phyloP scores from a whole-genome alignment of 64 coral and sea anemone species.

The Platygyra sinensis region DNA sequence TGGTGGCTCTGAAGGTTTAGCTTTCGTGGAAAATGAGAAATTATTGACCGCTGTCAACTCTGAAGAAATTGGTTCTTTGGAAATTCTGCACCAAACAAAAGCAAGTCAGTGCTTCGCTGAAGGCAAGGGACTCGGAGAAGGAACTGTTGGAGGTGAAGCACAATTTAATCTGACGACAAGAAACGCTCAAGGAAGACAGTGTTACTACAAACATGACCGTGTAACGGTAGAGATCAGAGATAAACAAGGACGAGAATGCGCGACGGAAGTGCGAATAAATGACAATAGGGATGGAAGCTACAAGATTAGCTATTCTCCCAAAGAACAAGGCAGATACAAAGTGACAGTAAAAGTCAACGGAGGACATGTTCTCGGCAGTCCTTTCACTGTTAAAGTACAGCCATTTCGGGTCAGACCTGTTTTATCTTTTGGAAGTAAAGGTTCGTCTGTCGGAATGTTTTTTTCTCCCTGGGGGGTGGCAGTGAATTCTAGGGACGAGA shows the following conservation, averaged over 20 bases:
- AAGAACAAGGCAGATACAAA: background rate
- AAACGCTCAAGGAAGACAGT: background rate
- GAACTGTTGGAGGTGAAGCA: slow-evolving; percentile 31
- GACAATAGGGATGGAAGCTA: slow-evolving; percentile 63
- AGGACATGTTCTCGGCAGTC: slow-evolving; percentile 32
- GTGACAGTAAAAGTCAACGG: slow-evolving; percentile 15
- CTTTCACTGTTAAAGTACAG: slow-evolving; percentile 24
- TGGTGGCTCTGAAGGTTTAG: background rate
- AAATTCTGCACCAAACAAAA: background rate
- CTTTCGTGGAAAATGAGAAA: background rate
- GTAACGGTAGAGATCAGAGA: slow-evolving; percentile 4
- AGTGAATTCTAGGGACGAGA: slow-evolving; percentile 43
- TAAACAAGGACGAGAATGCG: background rate
- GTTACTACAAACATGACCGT: slow-evolving; percentile 20
- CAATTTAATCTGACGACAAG: slow-evolving; percentile 23
- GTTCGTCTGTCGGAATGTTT: slow-evolving; percentile 12
- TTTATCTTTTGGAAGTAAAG: slow-evolving; percentile 19
- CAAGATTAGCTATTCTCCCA: slow-evolving; percentile 17
- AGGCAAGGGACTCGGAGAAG: slow-evolving; percentile 47
- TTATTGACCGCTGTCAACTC: background rate
- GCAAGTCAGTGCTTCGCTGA: slow-evolving; percentile 31
- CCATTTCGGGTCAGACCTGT: slow-evolving; percentile 30
- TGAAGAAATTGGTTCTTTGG: background rate
- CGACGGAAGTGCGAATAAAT: background rate
- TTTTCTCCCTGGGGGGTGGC: slow-evolving; percentile 27